Base-by-base conservation (phyloP, 2,113 vertebrate species). In the Lontra canadensis region DNA sequence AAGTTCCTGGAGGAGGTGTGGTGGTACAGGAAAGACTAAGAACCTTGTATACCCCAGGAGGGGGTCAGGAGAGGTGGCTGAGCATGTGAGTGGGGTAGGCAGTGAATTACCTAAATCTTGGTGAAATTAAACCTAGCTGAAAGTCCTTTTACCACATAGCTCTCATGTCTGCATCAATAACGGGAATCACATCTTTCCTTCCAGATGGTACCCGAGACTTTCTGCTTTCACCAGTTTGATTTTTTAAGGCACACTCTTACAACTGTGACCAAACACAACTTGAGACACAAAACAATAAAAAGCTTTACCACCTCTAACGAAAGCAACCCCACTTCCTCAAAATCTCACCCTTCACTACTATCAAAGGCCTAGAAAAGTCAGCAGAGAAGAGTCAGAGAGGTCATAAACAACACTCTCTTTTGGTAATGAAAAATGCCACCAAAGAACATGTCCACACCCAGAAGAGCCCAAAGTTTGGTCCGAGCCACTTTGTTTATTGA, bases 401-500 rank as follows among this genome's bases (percentile, higher is more conserved):
- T 88, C 92, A 97, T 36, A 90, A 93, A 57, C 84, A 94, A 87
- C 2, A 12, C 6, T 92, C 36, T 78, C 42, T 67, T 69, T 36
- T 17, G 15, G 39, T 55, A 49, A 95, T 65, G 55, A 63, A 93
- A 95, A 94, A 81, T 49, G 69, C 92, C 81, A 88, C 93, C 89
- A 97, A 81, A 94, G 95, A 79, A 89, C 15, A 89, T 20, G 80
- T 69, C 69, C 67, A 93, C 63, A 96, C 42, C 36, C 57, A 3
- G 23, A 78, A 90, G 86, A 96, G 42, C 39, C 59, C 74, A 0
- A 73, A 71, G 36, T 88, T 95, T 78, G 83, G 82, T 84, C 52
- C 47, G 88, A 88, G 36, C 44, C 65, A 69, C 83, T 92, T 96
- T 94, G 84, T 96, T 96, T 96, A 96, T 92, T 97, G 89, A 96